phyloP scores from a whole-genome alignment of 2,113 vertebrate genomes.

The Cyanocitta stelleri region DNA sequence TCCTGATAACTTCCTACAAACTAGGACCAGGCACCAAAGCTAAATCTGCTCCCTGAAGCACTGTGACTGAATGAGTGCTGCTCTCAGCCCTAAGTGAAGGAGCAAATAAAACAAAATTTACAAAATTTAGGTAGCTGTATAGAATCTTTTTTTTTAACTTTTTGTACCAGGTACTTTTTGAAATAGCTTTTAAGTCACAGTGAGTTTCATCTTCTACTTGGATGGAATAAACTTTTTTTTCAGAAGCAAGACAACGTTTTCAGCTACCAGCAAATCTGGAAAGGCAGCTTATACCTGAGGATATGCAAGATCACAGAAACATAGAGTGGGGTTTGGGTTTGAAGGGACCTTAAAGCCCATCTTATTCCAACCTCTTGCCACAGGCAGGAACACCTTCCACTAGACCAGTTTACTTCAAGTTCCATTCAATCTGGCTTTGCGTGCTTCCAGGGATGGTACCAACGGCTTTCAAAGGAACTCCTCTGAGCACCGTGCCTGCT shows the following conservation, averaged over 20 bases:
- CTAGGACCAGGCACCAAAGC: neutral
- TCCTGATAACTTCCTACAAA: neutral
- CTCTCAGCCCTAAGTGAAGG: neutral
- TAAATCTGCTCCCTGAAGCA: neutral
- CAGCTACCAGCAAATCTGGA: neutral
- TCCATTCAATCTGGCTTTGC: neutral
- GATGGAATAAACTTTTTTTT: neutral
- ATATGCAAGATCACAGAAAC: neutral
- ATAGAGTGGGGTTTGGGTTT: neutral
- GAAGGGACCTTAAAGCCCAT: neutral
- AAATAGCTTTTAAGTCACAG: neutral
- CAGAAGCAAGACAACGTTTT: neutral
- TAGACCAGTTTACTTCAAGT: neutral
- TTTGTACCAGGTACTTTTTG: neutral
- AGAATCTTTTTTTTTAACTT: neutral
- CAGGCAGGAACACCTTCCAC: neutral
- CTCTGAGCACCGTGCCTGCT: fast-evolving
- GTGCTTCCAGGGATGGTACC: neutral
- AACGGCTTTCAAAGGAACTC: neutral
- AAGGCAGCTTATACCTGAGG: neutral
- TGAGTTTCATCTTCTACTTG: neutral
- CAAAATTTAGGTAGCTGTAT: neutral
- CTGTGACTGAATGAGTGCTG: neutral
- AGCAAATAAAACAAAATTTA: neutral
- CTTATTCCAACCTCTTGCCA: neutral